These are phyloP conservation scores for Anoplolepis gracilipes DNA, from an alignment of 1,140 invertebrate species.

Conservation along the genomic window DNA sequence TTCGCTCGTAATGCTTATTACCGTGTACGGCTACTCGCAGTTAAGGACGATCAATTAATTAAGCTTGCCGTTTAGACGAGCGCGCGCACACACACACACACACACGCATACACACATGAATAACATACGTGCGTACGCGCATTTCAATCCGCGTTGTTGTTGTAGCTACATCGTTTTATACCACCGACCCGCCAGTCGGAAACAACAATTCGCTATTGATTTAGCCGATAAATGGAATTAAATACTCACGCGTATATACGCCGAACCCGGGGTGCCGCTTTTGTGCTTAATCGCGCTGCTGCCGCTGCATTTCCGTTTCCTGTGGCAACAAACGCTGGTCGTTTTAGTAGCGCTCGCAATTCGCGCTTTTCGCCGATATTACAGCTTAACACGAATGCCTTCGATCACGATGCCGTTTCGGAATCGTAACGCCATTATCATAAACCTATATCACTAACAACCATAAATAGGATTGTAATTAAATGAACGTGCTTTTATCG, in stretches of 20 bases:
- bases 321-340: constrained; percentile 34
- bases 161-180: constrained; percentile 26
- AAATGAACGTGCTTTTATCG: neutral
- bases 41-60: constrained; percentile 58
- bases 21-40: constrained; percentile 34
- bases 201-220: constrained; percentile 65
- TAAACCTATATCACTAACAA: constrained; percentile 28
- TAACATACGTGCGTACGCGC: constrained; percentile 9
- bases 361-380: constrained; percentile 23
- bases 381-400: constrained; percentile 45
- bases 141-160: constrained; percentile 36
- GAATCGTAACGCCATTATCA: constrained; percentile 13
- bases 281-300: constrained; percentile 58
- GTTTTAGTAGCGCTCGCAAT: constrained; percentile 22
- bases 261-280: constrained; percentile 7
- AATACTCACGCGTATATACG: constrained; percentile 49
- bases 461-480: neutral
- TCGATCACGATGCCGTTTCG: constrained; percentile 42
- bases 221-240: constrained; percentile 65
- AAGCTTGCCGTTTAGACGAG: constrained; percentile 43
- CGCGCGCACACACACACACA: neutral
- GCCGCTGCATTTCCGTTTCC: constrained; percentile 45
- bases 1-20: constrained; percentile 51
- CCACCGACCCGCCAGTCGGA: constrained; percentile 23
- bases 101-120: neutral